phyloP scores from a whole-genome alignment of 2,888 invertebrate species.

The Lapara coniferarum region DNA sequence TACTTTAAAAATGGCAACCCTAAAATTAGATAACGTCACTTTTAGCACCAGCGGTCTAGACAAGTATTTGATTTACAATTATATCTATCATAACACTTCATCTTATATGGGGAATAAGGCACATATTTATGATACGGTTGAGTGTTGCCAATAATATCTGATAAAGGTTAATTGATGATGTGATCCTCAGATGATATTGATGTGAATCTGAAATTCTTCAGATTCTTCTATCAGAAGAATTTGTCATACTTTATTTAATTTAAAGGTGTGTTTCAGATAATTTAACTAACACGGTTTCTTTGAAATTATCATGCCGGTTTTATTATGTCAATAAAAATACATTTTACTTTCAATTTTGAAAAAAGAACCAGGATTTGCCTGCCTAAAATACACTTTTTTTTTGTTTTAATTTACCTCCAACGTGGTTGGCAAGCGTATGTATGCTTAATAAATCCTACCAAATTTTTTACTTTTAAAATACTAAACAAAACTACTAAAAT shows the following conservation, averaged over 20 bases:
- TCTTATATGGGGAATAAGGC: not conserved
- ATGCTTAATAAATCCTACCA: too few species aligned
- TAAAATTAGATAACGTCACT: not conserved
- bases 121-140: not conserved
- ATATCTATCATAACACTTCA: not conserved
- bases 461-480: too few species aligned
- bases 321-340: too few species aligned
- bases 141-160: slow-evolving; percentile 16
- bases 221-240: slow-evolving; percentile 8
- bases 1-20: not conserved
- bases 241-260: not conserved
- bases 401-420: too few species aligned
- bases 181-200: slow-evolving; percentile 9
- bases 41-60: not conserved
- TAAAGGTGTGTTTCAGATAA: not conserved
- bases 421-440: too few species aligned
- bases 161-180: slow-evolving; percentile 39
- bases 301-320: too few species aligned
- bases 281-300: not conserved
- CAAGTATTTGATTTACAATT: slow-evolving; percentile 10
- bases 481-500: too few species aligned
- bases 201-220: too few species aligned
- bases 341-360: too few species aligned
- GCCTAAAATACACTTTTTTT: too few species aligned
- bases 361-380: too few species aligned